Evolutionary conservation across 2,113 vertebrate species (phyloP).

Genomic region (Dendropsophus ebraccatus): DNA sequence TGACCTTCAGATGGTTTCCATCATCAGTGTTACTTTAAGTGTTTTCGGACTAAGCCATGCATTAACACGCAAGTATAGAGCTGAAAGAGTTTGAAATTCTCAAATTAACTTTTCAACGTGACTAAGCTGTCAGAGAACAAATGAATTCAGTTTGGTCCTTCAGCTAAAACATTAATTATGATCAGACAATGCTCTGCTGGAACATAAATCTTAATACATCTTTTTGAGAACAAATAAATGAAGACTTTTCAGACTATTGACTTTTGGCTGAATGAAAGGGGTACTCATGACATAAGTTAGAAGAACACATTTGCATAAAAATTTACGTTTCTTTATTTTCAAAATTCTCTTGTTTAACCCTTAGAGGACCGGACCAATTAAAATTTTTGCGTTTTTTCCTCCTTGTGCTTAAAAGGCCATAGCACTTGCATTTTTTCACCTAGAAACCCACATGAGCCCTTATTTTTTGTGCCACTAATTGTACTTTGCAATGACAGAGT

Average conservation of each 20-base stretch:
- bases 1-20: neutral
- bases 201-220: neutral
- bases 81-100: conserved; percentile 11
- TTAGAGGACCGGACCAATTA: too few relatives aligned
- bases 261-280: neutral
- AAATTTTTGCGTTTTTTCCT: too few relatives aligned
- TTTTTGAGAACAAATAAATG: neutral
- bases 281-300: too few relatives aligned
- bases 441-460: too few relatives aligned
- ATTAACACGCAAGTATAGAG: conserved; percentile 7
- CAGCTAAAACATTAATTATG: conserved; percentile 29
- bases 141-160: conserved; percentile 12
- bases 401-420: too few relatives aligned
- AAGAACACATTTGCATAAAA: too few relatives aligned
- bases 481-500: too few relatives aligned
- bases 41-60: neutral
- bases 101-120: conserved; percentile 16
- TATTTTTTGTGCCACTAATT: too few relatives aligned
- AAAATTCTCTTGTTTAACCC: too few relatives aligned
- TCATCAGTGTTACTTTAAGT: neutral
- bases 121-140: conserved; percentile 6
- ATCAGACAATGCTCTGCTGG: neutral
- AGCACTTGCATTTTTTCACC: too few relatives aligned
- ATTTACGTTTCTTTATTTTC: too few relatives aligned
- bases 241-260: neutral